Evolutionary conservation across 35 echinoderm and acorn worm species (phyloP), one percentile per base, ranked within the genome.

Genomic region (Chiridota heheva): DNA sequence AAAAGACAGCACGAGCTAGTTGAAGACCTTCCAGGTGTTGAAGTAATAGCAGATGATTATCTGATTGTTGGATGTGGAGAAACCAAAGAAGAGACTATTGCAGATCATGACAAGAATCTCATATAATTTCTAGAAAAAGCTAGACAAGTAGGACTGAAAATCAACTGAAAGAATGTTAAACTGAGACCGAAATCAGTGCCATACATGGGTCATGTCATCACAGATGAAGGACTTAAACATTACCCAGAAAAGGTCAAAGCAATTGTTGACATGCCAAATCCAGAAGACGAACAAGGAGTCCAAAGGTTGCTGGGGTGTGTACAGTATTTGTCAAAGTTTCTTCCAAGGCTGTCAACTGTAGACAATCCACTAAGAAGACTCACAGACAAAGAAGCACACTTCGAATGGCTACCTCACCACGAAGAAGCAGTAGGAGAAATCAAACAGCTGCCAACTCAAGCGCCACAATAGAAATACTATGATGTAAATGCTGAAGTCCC

Each of bases 31-130:
- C 22, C 17, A 7, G 85, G 85, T 49, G 73, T 87, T 37, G 38
- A 78, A 70, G 74, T 69, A 22, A 80, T 80, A 33, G 58, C 73
- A 67, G 74, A 57, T 76, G 58, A 76, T 42, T 69, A 63, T 27
- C 36, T 87, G 27, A 49, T 78, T 16, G 78, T 67, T 31, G 72
- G 73, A 4, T 22, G 60, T 56, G 65, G 86, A 42, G 76, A 81
- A 8, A 81, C 86, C 7, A 34, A 38, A 7, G 60, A 87, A 1
- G 63, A 87, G 40, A 74, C 85, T 1, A 36, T 44, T 2, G 30
- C 16, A 31, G 76, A 88, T 67, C 63, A 88, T 61, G 76, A 88
- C 27, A 88, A n/a, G n/a, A n/a, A n/a, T n/a, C n/a, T n/a, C n/a
- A n/a, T n/a, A n/a, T n/a, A n/a, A n/a, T n/a, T n/a, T 35, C 86